Percentiles rank a stretch among this genome's conserved stretches.
These are phyloP conservation scores for Cheirogaleus medius DNA, from an alignment of 2,113 vertebrate species.

Conservation along the genomic window DNA sequence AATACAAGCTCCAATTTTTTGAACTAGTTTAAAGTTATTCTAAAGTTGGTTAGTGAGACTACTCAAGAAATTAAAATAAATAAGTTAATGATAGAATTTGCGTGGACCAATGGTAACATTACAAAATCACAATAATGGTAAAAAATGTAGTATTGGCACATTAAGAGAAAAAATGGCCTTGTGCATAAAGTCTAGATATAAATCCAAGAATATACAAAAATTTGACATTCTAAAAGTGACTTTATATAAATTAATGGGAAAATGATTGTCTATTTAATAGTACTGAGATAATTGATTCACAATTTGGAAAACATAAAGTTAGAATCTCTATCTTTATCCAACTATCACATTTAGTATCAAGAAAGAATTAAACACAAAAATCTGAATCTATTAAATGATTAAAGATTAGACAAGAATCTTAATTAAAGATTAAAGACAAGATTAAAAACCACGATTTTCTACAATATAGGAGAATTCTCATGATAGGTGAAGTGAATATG, in stretches of 20 bases:
- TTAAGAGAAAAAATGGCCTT: neutral
- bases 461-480: neutral
- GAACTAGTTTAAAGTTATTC: conserved; percentile 24
- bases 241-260: neutral
- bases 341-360: neutral
- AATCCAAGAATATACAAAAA: neutral
- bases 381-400: neutral
- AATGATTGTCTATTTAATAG: neutral
- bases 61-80: neutral
- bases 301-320: neutral
- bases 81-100: neutral
- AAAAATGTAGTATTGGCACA: neutral
- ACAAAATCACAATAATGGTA: neutral
- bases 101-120: neutral
- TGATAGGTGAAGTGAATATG: neutral
- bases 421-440: neutral
- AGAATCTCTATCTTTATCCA: neutral
- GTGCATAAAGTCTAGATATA: neutral
- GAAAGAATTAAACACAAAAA: conserved; percentile 9
- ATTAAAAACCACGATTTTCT: conserved; percentile 9
- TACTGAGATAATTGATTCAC: neutral
- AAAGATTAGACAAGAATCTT: neutral
- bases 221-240: conserved; percentile 5
- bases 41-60: neutral
- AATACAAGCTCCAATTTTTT: neutral